Evolutionary conservation across 2,113 vertebrate species (phyloP).

Genomic region (Poecilia latipinna): DNA sequence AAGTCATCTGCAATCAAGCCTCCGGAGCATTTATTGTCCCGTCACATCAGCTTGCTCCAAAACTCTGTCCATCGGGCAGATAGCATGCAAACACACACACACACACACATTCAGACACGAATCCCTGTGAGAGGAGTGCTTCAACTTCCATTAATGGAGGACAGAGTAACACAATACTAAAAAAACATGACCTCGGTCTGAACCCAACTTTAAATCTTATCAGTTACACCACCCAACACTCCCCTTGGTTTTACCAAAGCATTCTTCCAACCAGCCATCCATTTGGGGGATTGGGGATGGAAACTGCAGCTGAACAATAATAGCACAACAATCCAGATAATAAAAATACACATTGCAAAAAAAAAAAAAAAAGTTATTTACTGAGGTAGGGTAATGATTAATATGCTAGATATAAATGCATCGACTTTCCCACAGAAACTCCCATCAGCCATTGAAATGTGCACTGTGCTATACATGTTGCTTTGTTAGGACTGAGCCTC

Average conservation of each 20-base stretch:
- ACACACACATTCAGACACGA: background rate
- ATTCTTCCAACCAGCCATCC: background rate
- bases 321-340: background rate
- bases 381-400: too few species aligned
- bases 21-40: constrained; percentile 12
- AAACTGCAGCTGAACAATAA: background rate
- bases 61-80: background rate
- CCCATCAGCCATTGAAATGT: too few species aligned
- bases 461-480: background rate
- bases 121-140: background rate
- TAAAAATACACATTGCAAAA: background rate
- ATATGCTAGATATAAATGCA: too few species aligned
- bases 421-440: too few species aligned
- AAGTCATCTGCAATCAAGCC: constrained; percentile 38
- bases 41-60: background rate
- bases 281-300: background rate
- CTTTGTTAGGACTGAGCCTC: background rate
- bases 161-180: background rate
- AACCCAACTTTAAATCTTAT: background rate
- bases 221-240: background rate
- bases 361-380: too few species aligned
- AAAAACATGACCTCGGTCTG: background rate
- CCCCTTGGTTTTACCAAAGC: background rate
- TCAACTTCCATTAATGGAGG: background rate
- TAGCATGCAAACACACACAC: background rate